Base-by-base conservation (phyloP, 2,888 invertebrate species). In the Parnassius glacialis region DNA sequence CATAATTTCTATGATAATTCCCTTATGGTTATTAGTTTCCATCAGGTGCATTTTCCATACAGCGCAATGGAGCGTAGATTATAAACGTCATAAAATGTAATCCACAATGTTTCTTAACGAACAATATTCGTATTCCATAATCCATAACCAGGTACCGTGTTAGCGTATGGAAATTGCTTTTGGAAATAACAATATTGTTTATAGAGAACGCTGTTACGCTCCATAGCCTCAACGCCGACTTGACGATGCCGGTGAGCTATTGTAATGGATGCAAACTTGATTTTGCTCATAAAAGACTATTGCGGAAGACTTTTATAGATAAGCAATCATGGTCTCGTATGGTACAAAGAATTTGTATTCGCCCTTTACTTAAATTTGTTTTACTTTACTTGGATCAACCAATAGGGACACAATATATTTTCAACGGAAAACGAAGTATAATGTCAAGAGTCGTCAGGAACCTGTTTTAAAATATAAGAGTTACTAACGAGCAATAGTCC, bases 221-320 rank as follows among this genome's bases (percentile, higher is more conserved):
- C 83, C 82, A 80, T 78, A 70, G 73, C 75, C 68, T 72, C 70
- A 81, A 78, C 78, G 80, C 79, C 68, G 75, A 69, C 67, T 71
- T 68, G 67, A 69, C 50, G 48, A 69, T 68, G 64, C 68, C 68
- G 69, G 74, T 70, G 66, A 70, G 73, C 71, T 77, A 73, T 74
- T 73, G 25, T 62, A 52, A 57, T 57, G 51, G 54, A 58, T 62
- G 50, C 50, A 54, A 62, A 62, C 20, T 74, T 73, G 74, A 78
- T 74, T 59, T 42, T 52, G 59, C 47, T 65, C 64, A 64, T 57
- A 57, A 62, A 62, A 65, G 59, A 59, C 56, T n/a, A 47, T 44
- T 44, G 58, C 52, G 56, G 51, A 64, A 55, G 52, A 25, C 55
- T 54, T 61, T 61, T 58, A 60, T 55, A 60, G 41, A 53, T 53